phyloP scores from a whole-genome alignment of 2,888 invertebrate species.

The Drosophila diplacantha region DNA sequence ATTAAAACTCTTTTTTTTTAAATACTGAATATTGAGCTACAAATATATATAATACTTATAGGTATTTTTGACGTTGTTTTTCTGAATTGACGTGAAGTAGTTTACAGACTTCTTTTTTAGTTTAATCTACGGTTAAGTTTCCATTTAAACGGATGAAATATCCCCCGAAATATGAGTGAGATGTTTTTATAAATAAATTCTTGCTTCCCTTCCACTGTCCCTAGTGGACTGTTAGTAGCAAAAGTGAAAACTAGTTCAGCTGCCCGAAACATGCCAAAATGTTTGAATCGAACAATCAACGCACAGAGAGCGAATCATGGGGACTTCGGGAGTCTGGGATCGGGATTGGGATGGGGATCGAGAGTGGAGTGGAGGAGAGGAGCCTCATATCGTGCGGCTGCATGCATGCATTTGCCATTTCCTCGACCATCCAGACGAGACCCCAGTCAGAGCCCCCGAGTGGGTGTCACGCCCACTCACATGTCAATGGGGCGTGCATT shows the following conservation, averaged over 20 bases:
- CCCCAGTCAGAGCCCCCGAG: background rate
- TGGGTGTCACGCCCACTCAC: conserved; percentile 29
- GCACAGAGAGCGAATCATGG: conserved; percentile 19
- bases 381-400: conserved; percentile 27
- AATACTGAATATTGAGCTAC: too few relatives aligned
- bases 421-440: conserved; percentile 12
- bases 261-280: conserved; percentile 55
- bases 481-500: conserved; percentile 50
- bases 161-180: too few relatives aligned
- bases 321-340: background rate
- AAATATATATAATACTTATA: too few relatives aligned
- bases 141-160: background rate
- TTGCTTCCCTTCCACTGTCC: background rate
- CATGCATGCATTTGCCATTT: conserved; percentile 51
- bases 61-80: too few relatives aligned
- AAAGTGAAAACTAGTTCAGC: conserved; percentile 39
- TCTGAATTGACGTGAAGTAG: too few relatives aligned
- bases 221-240: background rate
- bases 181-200: background rate
- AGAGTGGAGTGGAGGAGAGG: background rate
- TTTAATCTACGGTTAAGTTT: too few relatives aligned
- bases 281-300: conserved; percentile 55
- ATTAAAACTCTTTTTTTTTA: too few relatives aligned
- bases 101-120: too few relatives aligned
- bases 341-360: conserved; percentile 2